Evolutionary conservation across 2,797 vertebrate species (phyloP).

Genomic region (Borostomias antarcticus): DNA sequence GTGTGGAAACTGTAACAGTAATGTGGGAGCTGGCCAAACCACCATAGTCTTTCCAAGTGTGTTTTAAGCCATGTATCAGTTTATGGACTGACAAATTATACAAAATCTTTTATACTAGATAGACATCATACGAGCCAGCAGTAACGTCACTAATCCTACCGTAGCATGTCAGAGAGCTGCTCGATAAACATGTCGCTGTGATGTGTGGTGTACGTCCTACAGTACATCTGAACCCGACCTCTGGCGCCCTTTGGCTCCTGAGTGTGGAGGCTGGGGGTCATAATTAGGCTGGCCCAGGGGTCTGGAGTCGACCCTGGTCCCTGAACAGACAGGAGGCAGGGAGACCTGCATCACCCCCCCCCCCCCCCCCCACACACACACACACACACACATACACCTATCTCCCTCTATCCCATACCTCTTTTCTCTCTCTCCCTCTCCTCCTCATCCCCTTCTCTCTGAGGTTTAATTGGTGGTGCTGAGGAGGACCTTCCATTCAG

Average conservation of each 20-base stretch:
- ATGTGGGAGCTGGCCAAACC: too few species aligned
- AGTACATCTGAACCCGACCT: conserved; percentile 56
- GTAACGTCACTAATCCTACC: too few species aligned
- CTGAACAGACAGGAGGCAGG: conserved; percentile 32
- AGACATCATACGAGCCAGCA: too few species aligned
- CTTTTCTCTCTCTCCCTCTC: conserved; percentile 34
- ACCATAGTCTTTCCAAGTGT: too few species aligned
- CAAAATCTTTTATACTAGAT: too few species aligned
- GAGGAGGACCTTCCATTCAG: neutral
- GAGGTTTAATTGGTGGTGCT: conserved; percentile 35
- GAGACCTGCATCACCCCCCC: neutral
- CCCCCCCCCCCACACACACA: neutral
- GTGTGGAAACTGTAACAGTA: too few species aligned
- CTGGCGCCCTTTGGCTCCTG: conserved; percentile 75
- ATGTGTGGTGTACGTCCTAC: too few species aligned
- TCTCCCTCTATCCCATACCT: conserved; percentile 34
- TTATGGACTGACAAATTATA: too few species aligned
- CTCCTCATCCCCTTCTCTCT: conserved; percentile 1
- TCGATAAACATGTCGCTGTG: too few species aligned
- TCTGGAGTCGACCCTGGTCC: conserved; percentile 74
- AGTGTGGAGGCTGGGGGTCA: conserved; percentile 78
- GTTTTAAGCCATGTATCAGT: too few species aligned
- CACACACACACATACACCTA: too few species aligned
- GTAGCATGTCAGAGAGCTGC: too few species aligned
- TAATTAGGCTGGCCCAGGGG: conserved; percentile 80